These are phyloP conservation scores for Pediacus dermestoides DNA, from an alignment of 2,888 invertebrate species.

Conservation along the genomic window DNA sequence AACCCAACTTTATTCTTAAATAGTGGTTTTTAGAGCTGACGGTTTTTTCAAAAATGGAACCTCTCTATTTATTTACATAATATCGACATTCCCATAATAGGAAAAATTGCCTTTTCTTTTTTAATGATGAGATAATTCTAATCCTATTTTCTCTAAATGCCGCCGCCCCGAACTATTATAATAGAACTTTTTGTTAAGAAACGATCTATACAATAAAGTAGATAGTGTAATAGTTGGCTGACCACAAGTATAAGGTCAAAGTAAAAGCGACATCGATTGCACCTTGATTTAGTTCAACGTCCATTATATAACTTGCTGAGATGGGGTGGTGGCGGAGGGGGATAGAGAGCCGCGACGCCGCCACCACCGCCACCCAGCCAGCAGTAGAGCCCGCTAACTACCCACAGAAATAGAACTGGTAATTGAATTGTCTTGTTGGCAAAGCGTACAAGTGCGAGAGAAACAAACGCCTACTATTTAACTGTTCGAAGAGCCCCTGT, in stretches of 20 bases:
- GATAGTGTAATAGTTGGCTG: conserved; percentile 33
- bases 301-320: no score
- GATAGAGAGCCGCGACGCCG: conserved; percentile 22
- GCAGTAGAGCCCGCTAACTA: conserved; percentile 44
- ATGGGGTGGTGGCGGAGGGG: conserved; percentile 30
- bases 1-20: no score
- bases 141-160: no score
- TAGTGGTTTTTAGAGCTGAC: no score
- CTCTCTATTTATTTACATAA: no score
- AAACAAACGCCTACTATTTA: conserved; percentile 42
- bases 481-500: conserved; percentile 39
- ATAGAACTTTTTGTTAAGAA: no score
- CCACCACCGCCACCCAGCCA: conserved; percentile 7
- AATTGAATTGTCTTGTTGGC: conserved; percentile 53
- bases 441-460: conserved; percentile 34
- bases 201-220: no score
- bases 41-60: no score
- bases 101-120: no score
- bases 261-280: conserved; percentile 41
- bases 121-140: no score
- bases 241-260: conserved; percentile 26
- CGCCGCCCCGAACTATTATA: no score
- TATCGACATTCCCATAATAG: no score
- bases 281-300: conserved; percentile 45
- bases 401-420: conserved; percentile 48